Percentiles rank a stretch among this genome's conserved stretches.
Evolutionary conservation across 2,797 vertebrate genomes (phyloP).

Genomic region (Gambelia wislizenii): DNA sequence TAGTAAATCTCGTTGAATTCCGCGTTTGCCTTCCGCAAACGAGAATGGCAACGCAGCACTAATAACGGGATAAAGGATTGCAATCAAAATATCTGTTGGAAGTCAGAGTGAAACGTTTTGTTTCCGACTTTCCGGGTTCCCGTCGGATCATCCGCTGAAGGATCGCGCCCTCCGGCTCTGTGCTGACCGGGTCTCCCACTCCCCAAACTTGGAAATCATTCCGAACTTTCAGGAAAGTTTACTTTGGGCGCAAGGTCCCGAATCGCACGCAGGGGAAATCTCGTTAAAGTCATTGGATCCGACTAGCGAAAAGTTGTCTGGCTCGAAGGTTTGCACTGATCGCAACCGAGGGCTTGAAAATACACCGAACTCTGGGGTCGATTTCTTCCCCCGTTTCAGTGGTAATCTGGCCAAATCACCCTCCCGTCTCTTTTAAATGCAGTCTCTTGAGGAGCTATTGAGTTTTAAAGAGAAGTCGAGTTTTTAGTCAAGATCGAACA

Average conservation of each 20-base stretch:
- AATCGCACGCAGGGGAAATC: background rate
- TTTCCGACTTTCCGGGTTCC: background rate
- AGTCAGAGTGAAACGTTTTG: background rate
- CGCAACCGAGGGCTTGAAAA: background rate
- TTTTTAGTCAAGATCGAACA: background rate
- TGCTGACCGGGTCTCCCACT: background rate
- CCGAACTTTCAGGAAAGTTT: background rate
- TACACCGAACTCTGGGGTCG: background rate
- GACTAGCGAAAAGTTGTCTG: background rate
- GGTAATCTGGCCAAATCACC: background rate
- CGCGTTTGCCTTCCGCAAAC: background rate
- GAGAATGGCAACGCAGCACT: too few species aligned
- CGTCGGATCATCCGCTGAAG: background rate
- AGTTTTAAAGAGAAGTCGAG: background rate
- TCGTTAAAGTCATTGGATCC: background rate
- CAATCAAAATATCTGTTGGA: background rate
- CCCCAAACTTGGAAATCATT: background rate
- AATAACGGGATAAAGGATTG: background rate
- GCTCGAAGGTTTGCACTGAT: background rate
- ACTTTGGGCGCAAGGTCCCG: too few species aligned
- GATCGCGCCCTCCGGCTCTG: background rate
- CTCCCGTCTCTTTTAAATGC: background rate
- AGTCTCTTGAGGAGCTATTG: background rate
- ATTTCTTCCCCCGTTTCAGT: too few species aligned
- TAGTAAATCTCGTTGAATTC: background rate